Evolutionary conservation across 2,888 invertebrate species (phyloP).

Genomic region (Limnephilus rhombicus): DNA sequence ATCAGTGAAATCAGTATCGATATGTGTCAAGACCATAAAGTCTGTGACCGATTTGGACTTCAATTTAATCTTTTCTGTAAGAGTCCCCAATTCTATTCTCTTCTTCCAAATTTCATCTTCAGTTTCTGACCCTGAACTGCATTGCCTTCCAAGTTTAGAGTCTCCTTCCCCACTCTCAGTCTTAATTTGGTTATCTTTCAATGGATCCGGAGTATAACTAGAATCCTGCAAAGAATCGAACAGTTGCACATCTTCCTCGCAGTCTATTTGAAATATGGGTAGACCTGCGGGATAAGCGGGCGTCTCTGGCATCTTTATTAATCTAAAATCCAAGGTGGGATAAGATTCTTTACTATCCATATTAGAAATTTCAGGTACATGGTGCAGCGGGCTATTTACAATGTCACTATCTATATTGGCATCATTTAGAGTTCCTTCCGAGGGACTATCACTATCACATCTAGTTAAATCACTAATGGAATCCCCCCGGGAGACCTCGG

Average conservation of each 20-base stretch:
- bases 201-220: constrained; percentile 61
- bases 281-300: constrained; percentile 46
- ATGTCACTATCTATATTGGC: constrained; percentile 60
- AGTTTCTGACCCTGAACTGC: constrained; percentile 79
- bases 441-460: constrained; percentile 46
- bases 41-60: constrained; percentile 84
- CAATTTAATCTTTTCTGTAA: constrained; percentile 80
- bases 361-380: constrained; percentile 63
- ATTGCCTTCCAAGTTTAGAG: constrained; percentile 67
- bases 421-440: constrained; percentile 49
- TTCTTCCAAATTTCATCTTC: constrained; percentile 81
- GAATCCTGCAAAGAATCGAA: constrained; percentile 65
- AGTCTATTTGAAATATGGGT: constrained; percentile 56
- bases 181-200: constrained; percentile 32
- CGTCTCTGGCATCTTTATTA: constrained; percentile 46
- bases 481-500: constrained; percentile 17
- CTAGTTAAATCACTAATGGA: constrained; percentile 47
- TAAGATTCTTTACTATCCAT: constrained; percentile 56
- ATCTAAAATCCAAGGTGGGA: constrained; percentile 65
- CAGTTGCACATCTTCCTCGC: constrained; percentile 53
- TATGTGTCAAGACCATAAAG: constrained; percentile 82
- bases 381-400: constrained; percentile 55
- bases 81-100: constrained; percentile 79
- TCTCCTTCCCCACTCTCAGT: constrained; percentile 47
- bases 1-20: constrained; percentile 77